Percentiles rank a stretch among this genome's conserved stretches.
These are phyloP conservation scores for Lasius platythorax DNA, from an alignment of 2,888 invertebrate species.

Conservation along the genomic window DNA sequence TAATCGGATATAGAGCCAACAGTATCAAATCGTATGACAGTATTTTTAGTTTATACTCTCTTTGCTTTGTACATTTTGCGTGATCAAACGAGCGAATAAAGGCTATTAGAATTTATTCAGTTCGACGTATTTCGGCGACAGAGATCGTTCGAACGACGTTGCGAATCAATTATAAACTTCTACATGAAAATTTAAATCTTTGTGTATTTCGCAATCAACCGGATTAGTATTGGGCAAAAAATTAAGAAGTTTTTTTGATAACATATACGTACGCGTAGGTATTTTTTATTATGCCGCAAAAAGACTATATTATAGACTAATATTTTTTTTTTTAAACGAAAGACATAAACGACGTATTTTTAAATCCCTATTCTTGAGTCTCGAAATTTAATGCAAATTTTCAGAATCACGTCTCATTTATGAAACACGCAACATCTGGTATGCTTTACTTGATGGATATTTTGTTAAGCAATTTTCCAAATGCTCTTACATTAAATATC, in stretches of 20 bases:
- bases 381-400: conserved; percentile 41
- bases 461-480: conserved; percentile 49
- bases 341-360: background rate
- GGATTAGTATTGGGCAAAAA: background rate
- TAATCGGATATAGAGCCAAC: background rate
- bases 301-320: background rate
- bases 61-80: background rate
- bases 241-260: background rate
- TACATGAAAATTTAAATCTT: background rate
- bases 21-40: background rate
- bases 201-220: background rate
- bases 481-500: conserved; percentile 5
- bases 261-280: background rate
- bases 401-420: conserved; percentile 28
- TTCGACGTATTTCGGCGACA: background rate
- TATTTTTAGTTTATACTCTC: conserved; percentile 22
- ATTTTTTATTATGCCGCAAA: background rate
- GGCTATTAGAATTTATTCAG: conserved; percentile 23
- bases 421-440: conserved; percentile 34
- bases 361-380: background rate
- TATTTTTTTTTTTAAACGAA: conserved; percentile 9
- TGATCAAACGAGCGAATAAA: conserved; percentile 16
- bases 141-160: background rate
- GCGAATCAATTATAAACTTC: background rate
- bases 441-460: conserved; percentile 25